Base-by-base conservation (phyloP, 2,113 vertebrate species). In the Paratilapia polleni region DNA sequence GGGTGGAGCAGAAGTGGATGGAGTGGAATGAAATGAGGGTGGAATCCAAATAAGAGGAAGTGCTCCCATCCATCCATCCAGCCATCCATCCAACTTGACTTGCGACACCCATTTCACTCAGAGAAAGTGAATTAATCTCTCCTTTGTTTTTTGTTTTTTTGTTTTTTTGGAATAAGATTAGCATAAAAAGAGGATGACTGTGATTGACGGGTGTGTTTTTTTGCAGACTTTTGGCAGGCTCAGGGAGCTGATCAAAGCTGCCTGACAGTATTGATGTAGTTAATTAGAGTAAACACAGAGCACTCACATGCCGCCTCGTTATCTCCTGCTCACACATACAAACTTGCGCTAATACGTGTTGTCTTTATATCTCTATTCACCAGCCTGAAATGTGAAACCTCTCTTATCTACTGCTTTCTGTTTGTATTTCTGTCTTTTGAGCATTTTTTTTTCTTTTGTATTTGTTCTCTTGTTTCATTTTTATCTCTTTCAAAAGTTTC, bases 211-310 rank as follows among this genome's bases (percentile, higher is more conserved):
- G 58, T 84, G 89, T 87, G 83, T 87, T 82, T 78, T 91, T 80
- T 77, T 83, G 81, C 84, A 73, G 76, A 83, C 78, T 90, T 89
- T 78, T 88, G 86, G 81, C 91, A 81, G 85, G n/a, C 88, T 83
- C 24, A 0, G 36, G 68, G 83, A 90, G 86, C 81, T 70, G 86
- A 93, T 92, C 91, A 94, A 93, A 93, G 81, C 81, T 88, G 90
- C 81, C 90, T 83, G 91, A 91, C 92, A 89, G 93, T 82, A 89
- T 89, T 92, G 92, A 93, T 92, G 89, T 87, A 89, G 89, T 93
- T 94, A 94, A 94, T 95, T 93, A 93, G 90, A 90, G 90, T 92
- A 91, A 94, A 94, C 92, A 94, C 88, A 66, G 81, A 82, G 80
- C 58, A 56, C 81, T 87, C 70, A 24, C 81, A 75, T 34, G 22